Percentiles rank a stretch among this genome's conserved stretches.
phyloP scores from a whole-genome alignment of 2,113 vertebrate species.

The Rhombomys opimus region DNA sequence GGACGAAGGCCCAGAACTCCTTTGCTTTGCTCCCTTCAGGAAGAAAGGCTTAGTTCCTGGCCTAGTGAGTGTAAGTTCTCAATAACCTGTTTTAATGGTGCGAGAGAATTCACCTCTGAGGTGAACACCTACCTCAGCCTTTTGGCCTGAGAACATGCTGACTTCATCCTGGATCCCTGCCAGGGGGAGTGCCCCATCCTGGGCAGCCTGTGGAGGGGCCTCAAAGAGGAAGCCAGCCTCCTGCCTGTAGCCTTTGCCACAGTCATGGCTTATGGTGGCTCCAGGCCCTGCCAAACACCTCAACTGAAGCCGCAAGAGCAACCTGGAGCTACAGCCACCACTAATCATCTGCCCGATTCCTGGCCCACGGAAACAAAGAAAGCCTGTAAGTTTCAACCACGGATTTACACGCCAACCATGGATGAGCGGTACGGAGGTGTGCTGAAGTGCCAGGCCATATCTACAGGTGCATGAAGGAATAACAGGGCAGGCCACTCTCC shows the following conservation, averaged over 20 bases:
- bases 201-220: fast-evolving
- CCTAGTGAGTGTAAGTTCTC: background rate
- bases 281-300: background rate
- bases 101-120: background rate
- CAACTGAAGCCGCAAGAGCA: background rate
- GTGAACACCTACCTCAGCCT: no score
- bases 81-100: background rate
- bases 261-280: background rate
- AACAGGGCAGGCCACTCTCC: background rate
- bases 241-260: background rate
- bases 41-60: background rate
- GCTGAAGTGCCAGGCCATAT: background rate
- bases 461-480: background rate
- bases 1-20: background rate
- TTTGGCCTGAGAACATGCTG: background rate
- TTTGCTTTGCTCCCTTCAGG: background rate
- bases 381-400: background rate
- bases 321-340: background rate
- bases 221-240: background rate
- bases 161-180: background rate
- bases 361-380: background rate
- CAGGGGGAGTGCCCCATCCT: background rate
- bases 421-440: background rate
- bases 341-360: background rate
- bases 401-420: background rate